Evolutionary conservation across 64 coral and sea anemone genomes (phyloP).

Genomic region (Actinia tenebrosa): DNA sequence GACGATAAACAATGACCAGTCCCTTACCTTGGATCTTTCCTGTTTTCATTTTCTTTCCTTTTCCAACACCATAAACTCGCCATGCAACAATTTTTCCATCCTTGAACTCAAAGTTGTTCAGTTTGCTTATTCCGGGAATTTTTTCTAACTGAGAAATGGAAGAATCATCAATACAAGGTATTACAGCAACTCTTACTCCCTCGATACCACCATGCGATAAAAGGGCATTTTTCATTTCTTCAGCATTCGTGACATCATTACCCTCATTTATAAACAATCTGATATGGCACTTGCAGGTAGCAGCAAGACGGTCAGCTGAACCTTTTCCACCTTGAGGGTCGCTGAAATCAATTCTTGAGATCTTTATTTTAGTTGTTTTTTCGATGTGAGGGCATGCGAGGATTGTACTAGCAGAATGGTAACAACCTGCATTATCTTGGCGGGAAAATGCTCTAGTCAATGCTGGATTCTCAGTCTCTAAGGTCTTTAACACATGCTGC

Average conservation of each 20-base stretch:
- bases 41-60: no score
- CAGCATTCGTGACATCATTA: slow-evolving; percentile 17
- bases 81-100: not conserved
- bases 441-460: not conserved
- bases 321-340: slow-evolving; percentile 16
- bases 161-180: not conserved
- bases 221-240: slow-evolving; percentile 22
- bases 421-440: slow-evolving; percentile 37
- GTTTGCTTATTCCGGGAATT: slow-evolving; percentile 30
- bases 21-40: no score
- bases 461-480: slow-evolving; percentile 35
- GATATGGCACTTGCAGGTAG: slow-evolving; percentile 10
- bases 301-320: slow-evolving; percentile 3
- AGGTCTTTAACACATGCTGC: no score
- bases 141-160: not conserved
- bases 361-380: slow-evolving; percentile 10
- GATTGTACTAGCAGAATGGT: slow-evolving; percentile 20
- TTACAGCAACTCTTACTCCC: slow-evolving; percentile 29
- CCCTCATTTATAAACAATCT: slow-evolving; percentile 35
- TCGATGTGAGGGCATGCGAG: slow-evolving; percentile 26
- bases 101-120: slow-evolving; percentile 21
- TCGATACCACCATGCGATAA: slow-evolving; percentile 30
- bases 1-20: no score
- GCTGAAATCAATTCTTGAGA: slow-evolving; percentile 12
- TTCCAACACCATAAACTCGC: slow-evolving; percentile 23